These are phyloP conservation scores for Pachyseris speciosa DNA, from an alignment of 64 coral and sea anemone species.

Conservation along the genomic window DNA sequence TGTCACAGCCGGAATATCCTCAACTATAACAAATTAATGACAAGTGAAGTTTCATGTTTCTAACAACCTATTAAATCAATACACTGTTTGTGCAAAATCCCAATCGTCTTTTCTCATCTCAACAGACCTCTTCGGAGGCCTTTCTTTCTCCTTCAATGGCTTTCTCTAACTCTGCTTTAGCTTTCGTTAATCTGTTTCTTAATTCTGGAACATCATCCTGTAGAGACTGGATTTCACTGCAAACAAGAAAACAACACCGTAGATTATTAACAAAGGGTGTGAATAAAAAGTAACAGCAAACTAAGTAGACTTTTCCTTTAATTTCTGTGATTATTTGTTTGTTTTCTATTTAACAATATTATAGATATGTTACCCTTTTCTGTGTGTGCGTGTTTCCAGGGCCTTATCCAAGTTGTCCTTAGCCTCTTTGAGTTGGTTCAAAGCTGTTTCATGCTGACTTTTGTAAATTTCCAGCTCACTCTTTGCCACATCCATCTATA, in stretches of 20 bases:
- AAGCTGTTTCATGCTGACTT: constrained; percentile 80
- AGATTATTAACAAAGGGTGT: not conserved
- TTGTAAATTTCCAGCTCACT: constrained; percentile 97
- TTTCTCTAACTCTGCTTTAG: constrained; percentile 79
- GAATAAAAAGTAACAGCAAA: not conserved
- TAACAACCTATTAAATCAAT: no score
- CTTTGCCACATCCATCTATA: constrained; percentile 95
- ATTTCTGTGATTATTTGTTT: not conserved
- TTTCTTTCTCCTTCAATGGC: constrained; percentile 78
- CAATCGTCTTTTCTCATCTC: not conserved
- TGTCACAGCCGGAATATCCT: no score
- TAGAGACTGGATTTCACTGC: constrained; percentile 86
- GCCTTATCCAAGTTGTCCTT: constrained; percentile 85
- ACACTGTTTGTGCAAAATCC: no score
- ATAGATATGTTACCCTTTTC: constrained; percentile 59
- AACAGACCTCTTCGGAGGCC: constrained; percentile 71
- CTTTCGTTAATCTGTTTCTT: constrained; percentile 64
- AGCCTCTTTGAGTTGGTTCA: constrained; percentile 70
- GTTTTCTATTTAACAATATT: no score
- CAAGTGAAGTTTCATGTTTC: no score
- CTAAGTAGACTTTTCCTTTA: not conserved
- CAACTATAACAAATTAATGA: no score
- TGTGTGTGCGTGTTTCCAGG: constrained; percentile 74
- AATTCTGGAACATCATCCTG: constrained; percentile 87
- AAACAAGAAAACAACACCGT: not conserved